Evolutionary conservation across 2,888 invertebrate species (phyloP).

Genomic region (Bellardia bayeri): DNA sequence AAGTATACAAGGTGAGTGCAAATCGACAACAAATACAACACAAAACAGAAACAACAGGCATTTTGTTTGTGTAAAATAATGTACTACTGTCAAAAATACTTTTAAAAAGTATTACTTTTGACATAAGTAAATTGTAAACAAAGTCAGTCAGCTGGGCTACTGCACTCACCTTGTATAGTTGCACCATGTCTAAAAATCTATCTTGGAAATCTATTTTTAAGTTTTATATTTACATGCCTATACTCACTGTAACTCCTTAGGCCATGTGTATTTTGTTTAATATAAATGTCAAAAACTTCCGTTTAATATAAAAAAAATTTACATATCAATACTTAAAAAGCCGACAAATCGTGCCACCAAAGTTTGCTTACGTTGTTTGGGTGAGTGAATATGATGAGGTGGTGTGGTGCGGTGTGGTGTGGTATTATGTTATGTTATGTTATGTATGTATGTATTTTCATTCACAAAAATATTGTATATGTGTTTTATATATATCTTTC

Average conservation of each 20-base stretch:
- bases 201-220: neutral
- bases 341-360: constrained; percentile 61
- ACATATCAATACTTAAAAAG: constrained; percentile 61
- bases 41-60: too few relatives aligned
- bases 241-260: neutral
- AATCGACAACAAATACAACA: too few relatives aligned
- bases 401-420: neutral
- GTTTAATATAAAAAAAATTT: constrained; percentile 62
- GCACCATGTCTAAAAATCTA: neutral
- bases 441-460: constrained; percentile 59
- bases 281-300: constrained; percentile 61
- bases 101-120: too few relatives aligned
- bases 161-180: too few relatives aligned
- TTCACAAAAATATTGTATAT: constrained; percentile 46
- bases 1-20: too few relatives aligned
- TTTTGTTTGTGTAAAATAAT: too few relatives aligned
- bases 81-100: too few relatives aligned
- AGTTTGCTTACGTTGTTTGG: constrained; percentile 4
- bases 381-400: neutral
- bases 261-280: constrained; percentile 8
- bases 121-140: too few relatives aligned
- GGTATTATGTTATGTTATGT: too few relatives aligned
- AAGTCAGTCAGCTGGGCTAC: too few relatives aligned
- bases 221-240: neutral
- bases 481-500: constrained; percentile 25